Evolutionary conservation across 2,797 vertebrate genomes (phyloP), one percentile per base, ranked within the genome.

Genomic region (Dermochelys coriacea): DNA sequence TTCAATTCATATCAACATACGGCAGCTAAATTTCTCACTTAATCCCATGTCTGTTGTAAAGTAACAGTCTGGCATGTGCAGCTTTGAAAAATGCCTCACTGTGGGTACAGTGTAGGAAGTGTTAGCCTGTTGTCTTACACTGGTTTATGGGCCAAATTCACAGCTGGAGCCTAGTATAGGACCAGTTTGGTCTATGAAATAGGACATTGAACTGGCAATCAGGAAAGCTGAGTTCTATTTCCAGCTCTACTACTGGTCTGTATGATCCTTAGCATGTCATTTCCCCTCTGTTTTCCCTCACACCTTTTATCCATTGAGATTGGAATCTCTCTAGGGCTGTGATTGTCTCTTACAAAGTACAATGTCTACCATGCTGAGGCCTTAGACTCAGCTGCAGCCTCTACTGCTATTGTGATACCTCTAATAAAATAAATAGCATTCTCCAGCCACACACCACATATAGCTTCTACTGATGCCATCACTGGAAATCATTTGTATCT

Each of bases 351-450:
- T 55, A 93, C 83, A 84, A 88, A 0, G 8, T 18, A 29, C 0
- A 0, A 59, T 21, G 94, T 59, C 54, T 71, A 61, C 31, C 10
- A 3, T 0, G 0, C 9, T 34, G 68, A 54, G 34, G 59, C 59
- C 51, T 6, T 0, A 19, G 49, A 75, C 80, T 93, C 0, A 0
- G 12, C 45, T 81, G 49, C 80, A 59, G 88, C 31, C 10, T 83
- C 71, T 86, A 87, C n/a, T 18, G 16, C 19, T 27, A 34, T 0
- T 0, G 31, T 74, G 88, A 82, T 84, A 94, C 89, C 89, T 41
- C 50, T 83, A 90, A 50, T 87, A 93, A 61, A 94, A 50, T 8
- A 94, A 74, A 45, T 79, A 49, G 23, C 23, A 75, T 75, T 77
- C 47, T 31, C 49, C 41, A 47, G 27, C 15, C 45, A 49, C 68